Evolutionary conservation across 2,113 vertebrate genomes (phyloP), one percentile per base, ranked within the genome.

Genomic region (Lucifuga dentata): DNA sequence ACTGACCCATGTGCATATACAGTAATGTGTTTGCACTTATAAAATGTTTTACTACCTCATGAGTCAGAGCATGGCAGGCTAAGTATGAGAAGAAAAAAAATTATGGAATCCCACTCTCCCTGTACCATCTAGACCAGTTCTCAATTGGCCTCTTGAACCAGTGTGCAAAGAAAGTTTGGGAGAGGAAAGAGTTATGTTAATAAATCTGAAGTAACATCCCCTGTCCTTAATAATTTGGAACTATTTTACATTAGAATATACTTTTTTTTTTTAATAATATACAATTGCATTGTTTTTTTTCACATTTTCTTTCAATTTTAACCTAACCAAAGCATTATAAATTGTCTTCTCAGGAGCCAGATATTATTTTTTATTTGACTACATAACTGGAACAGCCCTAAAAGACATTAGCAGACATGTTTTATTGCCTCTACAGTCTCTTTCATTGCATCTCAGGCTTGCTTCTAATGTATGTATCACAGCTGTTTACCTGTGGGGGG

Each of bases 21-120:
- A n/a, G n/a, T n/a, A 64, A 84, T 81, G 55, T 88, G 67, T 83
- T 76, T 80, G 77, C 70, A 73, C 76, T 85, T 81, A 78, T 66
- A 51, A 73, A 78, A 71, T 26, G 33, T 86, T 90, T 89, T 88
- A 88, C 73, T 76, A 51, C 58, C 68, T 70, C 11, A 48, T 61
- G 76, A 75, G 81, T 86, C 57, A 66, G 67, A 81, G 55, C 3
- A 2, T 7, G 12, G 38, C 69, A 63, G 72, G 73, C 62, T 32
- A 21, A 52, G 69, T 57, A 60, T 55, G 46, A 82, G 68, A 24
- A 24, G 57, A 81, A 50, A 73, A 64, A 86, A 84, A 83, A 76
- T 80, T 35, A 29, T 38, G 64, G 65, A 69, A 43, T 56, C 24
- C 17, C 6, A 26, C 3, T 5, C 20, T 24, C 16, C 16, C 7